Base-by-base conservation (phyloP, 92 coral and sea anemone species). In the Isaurus tuberculatus region DNA sequence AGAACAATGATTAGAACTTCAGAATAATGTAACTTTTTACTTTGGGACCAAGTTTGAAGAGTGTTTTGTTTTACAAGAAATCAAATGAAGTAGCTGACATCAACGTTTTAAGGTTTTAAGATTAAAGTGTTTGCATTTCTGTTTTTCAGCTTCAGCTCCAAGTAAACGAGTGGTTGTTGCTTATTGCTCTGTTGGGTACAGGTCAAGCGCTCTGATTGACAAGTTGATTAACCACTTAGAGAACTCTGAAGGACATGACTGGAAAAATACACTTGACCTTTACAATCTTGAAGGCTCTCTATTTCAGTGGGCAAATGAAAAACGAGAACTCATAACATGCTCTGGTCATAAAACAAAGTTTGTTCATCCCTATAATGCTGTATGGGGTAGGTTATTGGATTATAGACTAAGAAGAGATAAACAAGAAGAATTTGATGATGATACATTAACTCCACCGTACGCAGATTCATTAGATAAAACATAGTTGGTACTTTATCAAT, bases 301-400 rank as follows among this genome's bases (percentile, higher is more conserved):
- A 40, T 92, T 96, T 63, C 91, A 96, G 77, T 96, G 99, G 99
- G 99, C 99, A 6, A 96, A 96, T 79, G 99, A 96, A 65, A 88
- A 89, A 30, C 86, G 89, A 83, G 68, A 86, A 29, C 89, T 96
- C 13, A 89, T 94, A 49, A 82, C 84, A 79, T 74, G 84, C 36
- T 68, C 70, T 48, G 87, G 87, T 51, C 7, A 27, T 4, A 75
- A 78, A 51, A 89, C 95, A 11, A 25, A 70, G 8, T 79, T 75
- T 80, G 97, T 90, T 30, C 99, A 96, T 74, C 99, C 99, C 15
- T 96, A 94, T 37, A 96, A 86, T 26, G 43, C 31, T 10, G 64
- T 96, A 13, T 96, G 94, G 94, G 99, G 98, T 31, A 94, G 73
- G 82, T 79, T 96, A 67, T 87, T 96, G 13, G 86, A 92, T 65